Evolutionary conservation across 2,888 invertebrate species (phyloP).

Genomic region (Andrena fulva): DNA sequence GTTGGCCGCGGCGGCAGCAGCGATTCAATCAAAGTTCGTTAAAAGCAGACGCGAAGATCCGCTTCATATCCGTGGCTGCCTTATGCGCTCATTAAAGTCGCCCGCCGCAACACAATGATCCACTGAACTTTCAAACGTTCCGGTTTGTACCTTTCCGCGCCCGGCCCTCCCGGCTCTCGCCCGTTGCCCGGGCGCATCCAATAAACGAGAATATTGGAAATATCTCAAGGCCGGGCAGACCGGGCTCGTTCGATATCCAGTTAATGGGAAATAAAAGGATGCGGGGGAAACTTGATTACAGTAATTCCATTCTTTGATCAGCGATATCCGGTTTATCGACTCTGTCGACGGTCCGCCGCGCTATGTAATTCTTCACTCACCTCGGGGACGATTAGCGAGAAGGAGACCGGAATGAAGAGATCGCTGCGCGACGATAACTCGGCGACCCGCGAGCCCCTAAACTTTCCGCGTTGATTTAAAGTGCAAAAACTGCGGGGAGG

Average conservation of each 20-base stretch:
- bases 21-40: slow-evolving; percentile 35
- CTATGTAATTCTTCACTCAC: slow-evolving; percentile 51
- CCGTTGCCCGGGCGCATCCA: slow-evolving; percentile 23
- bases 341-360: slow-evolving; percentile 21
- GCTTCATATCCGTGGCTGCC: not conserved
- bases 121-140: slow-evolving; percentile 42
- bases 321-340: slow-evolving; percentile 59
- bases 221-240: slow-evolving; percentile 56
- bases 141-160: slow-evolving; percentile 14
- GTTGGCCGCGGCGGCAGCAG: not conserved
- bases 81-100: slow-evolving; percentile 25
- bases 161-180: not conserved
- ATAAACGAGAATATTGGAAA: slow-evolving; percentile 62
- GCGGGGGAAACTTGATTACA: slow-evolving; percentile 59
- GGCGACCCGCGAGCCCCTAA: not conserved
- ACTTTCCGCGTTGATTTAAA: too few relatives aligned
- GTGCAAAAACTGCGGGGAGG: not conserved
- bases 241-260: slow-evolving; percentile 51
- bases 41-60: slow-evolving; percentile 7
- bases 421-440: not conserved
- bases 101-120: slow-evolving; percentile 34
- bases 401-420: slow-evolving; percentile 16
- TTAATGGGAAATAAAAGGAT: slow-evolving; percentile 62
- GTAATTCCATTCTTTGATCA: slow-evolving; percentile 65
- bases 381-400: slow-evolving; percentile 34